Evolutionary conservation across 2,888 invertebrate genomes (phyloP).

Genomic region (Melanostoma mellinum): DNA sequence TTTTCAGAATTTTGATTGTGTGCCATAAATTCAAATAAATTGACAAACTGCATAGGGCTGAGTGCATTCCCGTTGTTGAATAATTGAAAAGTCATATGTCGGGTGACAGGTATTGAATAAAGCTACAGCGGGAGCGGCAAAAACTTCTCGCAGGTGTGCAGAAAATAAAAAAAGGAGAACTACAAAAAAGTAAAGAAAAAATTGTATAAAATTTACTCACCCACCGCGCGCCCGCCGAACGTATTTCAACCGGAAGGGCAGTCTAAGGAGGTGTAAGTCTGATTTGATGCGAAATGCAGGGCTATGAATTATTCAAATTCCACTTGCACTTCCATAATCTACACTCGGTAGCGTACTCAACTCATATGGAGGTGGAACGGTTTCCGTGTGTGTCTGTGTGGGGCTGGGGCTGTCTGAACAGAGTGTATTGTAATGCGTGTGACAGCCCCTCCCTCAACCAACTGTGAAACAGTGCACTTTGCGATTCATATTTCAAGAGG

Average conservation of each 20-base stretch:
- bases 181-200: no score
- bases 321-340: conserved; percentile 57
- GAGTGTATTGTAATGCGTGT: conserved; percentile 32
- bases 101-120: conserved; percentile 69
- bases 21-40: conserved; percentile 73
- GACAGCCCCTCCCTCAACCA: background rate
- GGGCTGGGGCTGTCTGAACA: conserved; percentile 1
- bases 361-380: no score
- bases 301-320: conserved; percentile 79
- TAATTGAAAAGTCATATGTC: conserved; percentile 72
- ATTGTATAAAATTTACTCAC: conserved; percentile 5
- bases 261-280: conserved; percentile 70
- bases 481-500: conserved; percentile 48
- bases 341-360: background rate
- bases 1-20: conserved; percentile 73
- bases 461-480: conserved; percentile 40
- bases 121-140: background rate
- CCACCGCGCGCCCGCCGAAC: background rate
- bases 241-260: conserved; percentile 34
- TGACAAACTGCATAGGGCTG: conserved; percentile 72
- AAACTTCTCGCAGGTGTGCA: conserved; percentile 51
- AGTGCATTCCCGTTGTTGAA: conserved; percentile 71
- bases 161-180: conserved; percentile 30
- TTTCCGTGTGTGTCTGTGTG: background rate
- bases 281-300: conserved; percentile 74